phyloP scores from a whole-genome alignment of 2,113 vertebrate species.

The Podilymbus podiceps region DNA sequence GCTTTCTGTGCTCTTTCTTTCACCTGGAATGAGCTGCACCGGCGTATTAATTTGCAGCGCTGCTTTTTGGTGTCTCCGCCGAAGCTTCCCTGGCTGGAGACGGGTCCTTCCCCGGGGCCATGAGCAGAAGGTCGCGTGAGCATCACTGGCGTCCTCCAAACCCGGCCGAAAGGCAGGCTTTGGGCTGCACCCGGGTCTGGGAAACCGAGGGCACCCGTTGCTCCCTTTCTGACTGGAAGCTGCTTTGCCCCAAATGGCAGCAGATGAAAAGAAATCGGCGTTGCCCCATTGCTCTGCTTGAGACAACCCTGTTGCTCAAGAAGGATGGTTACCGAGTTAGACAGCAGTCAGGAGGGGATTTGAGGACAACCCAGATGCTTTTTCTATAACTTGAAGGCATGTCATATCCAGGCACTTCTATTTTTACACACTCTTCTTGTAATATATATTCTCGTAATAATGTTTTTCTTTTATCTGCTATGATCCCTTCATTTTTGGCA shows the following conservation, averaged over 20 bases:
- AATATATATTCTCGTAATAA: neutral
- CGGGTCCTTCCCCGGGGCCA: neutral
- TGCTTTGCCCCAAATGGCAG: neutral
- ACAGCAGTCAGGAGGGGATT: slow-evolving; percentile 38
- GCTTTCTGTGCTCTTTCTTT: neutral
- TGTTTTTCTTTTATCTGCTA: neutral
- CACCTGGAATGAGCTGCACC: neutral
- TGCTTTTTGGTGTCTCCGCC: neutral
- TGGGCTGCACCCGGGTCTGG: neutral
- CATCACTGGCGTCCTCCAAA: fast-evolving
- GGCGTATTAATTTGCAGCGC: neutral
- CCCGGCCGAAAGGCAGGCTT: neutral
- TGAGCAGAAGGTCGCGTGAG: fast-evolving
- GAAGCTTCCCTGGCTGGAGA: fast-evolving
- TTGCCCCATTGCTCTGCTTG: neutral
- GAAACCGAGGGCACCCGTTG: fast-evolving
- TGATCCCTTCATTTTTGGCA: neutral
- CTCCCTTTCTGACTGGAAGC: neutral
- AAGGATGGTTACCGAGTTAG: neutral
- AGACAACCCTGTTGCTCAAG: slow-evolving; percentile 4
- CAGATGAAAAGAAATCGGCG: fast-evolving
- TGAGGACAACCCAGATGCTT: slow-evolving; percentile 55
- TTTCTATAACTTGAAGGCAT: slow-evolving; percentile 40
- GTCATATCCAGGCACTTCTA: slow-evolving; percentile 29
- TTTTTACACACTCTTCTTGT: slow-evolving; percentile 30